phyloP scores from a whole-genome alignment of 2,113 vertebrate species.

The Aleadryas rufinucha region DNA sequence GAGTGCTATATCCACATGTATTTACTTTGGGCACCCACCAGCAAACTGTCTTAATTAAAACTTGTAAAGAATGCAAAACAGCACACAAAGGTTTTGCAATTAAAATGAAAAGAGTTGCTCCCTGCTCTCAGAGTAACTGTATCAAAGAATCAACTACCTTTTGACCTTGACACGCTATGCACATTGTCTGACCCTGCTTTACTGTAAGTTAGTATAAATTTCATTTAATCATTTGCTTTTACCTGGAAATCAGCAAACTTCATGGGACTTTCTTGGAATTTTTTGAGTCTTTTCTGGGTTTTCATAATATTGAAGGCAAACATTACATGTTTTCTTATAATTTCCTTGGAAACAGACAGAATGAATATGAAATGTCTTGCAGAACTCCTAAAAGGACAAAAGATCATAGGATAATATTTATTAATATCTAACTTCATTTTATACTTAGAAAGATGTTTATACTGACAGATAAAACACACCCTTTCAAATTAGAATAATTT shows the following conservation, averaged over 20 bases:
- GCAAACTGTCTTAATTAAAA: constrained; percentile 38
- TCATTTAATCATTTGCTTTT: not conserved
- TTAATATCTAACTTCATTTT: not conserved
- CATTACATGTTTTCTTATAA: not conserved
- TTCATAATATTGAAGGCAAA: not conserved
- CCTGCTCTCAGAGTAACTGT: not conserved
- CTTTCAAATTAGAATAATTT: not conserved
- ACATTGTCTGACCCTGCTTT: not conserved
- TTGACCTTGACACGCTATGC: not conserved
- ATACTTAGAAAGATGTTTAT: not conserved
- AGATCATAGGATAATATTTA: not conserved
- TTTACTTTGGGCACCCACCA: constrained; percentile 31
- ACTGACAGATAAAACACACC: not conserved
- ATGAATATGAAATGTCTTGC: not conserved
- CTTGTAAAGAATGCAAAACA: constrained; percentile 18
- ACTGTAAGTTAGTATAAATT: not conserved
- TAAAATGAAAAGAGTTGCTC: not conserved
- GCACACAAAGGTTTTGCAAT: not conserved
- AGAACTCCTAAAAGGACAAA: not conserved
- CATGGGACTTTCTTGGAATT: not conserved
- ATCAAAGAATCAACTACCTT: not conserved
- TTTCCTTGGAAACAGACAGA: not conserved
- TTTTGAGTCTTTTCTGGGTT: not conserved
- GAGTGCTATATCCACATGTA: not conserved
- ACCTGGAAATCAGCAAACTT: not conserved